Base-by-base conservation (phyloP, 2,888 invertebrate species). In the Lottia scabra region DNA sequence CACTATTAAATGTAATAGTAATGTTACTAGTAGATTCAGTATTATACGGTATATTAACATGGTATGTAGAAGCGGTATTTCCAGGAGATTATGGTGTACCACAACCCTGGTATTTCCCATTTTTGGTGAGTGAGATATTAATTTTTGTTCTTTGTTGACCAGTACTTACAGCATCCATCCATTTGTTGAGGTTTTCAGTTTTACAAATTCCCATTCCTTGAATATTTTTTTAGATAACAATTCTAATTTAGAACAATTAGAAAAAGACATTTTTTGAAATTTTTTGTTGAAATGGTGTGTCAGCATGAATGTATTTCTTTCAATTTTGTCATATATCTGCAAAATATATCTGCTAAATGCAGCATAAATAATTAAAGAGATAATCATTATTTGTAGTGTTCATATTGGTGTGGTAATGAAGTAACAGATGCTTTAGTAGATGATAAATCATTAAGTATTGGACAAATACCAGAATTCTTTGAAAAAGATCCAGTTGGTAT, bases 71-170 rank as follows among this genome's bases (percentile, higher is more conserved):
- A 88, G 94, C 94, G 79, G 92, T 98, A 13, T 91, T 93, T 76
- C 97, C 97, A 0, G 97, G 97, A 13, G 94, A 94, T 16, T 95
- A 92, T 87, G 97, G 97, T 4, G 93, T 97, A 0, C 93, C 95
- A 0, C 92, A 93, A 75, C 93, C 93, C 38, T 96, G 95, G 93
- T 93, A 96, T 85, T 97, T 96, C 85, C 93, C 93, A 0, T 92
- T 95, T 63, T 89, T 91, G 89, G 94, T 94, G 88, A 86, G 89
- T 79, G 1, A n/a, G n/a, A n/a, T n/a, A n/a, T n/a, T n/a, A n/a
- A 38, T 10, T 38, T 38, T 38, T 5, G 30, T 38, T 38, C 10
- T 38, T 8, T 30, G 30, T 30, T 30, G 30, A 30, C 2, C 2
- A 30, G 2, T 6, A 30, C 30, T 30, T 6, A 4, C 30, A 30